Base-by-base conservation (phyloP, 2,888 invertebrate species). In the Tanypteryx hageni region DNA sequence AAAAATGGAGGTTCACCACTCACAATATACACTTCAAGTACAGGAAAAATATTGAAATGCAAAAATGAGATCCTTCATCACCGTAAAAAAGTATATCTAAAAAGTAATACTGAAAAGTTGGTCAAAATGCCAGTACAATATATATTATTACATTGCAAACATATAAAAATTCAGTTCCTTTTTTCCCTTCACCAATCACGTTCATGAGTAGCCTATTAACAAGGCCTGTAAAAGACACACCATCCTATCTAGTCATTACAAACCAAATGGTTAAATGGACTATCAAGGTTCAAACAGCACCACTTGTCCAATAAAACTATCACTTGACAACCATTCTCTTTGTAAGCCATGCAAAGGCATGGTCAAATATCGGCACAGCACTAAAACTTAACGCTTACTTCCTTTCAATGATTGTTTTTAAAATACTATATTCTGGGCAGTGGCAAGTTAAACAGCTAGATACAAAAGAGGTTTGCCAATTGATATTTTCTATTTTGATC, bases 11-110 rank as follows among this genome's bases (percentile, higher is more conserved):
- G 68, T 44, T 89, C 56, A 68, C 58, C 89, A 68, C 89, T 89
- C 89, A 89, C 89, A 61, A 61, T 89, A 61, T 89, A 89, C 89
- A 89, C 64, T 89, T 89, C 89, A 89, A 89, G 89, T 89, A 89
- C 89, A 89, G 64, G 89, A 89, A 89, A 89, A 89, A 89, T 89
- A 89, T 89, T 64, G 68, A 89, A 89, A 64, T 64, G 64, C 64
- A 89, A 89, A 64, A 64, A 64, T 89, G 89, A 89, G 89, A 89
- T 89, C 89, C 89, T 89, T 89, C 89, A n/a, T 89, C 89, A 89
- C 89, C 89, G n/a, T 89, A 64, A 89, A 84, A 86, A 89, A 89
- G 89, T 89, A 89, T 89, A 89, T 89, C 89, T 89, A 89, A 89
- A 89, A 89, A 64, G 89, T 89, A 89, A 89, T 89, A 89, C 89